Base-by-base conservation (phyloP, 1,140 invertebrate species). In the Drusus annulatus region DNA sequence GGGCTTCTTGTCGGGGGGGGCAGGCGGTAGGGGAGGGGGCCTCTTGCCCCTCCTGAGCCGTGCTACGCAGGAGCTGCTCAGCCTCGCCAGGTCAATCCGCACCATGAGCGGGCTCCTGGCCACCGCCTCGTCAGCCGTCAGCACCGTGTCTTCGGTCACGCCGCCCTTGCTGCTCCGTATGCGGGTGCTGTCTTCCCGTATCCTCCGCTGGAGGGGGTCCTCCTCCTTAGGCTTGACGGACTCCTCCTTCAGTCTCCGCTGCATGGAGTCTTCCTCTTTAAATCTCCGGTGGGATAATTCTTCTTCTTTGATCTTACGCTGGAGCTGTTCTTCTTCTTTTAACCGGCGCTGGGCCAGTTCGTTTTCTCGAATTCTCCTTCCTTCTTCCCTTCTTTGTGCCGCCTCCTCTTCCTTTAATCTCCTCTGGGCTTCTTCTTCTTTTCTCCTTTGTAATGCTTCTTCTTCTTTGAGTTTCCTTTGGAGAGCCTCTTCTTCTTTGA, bases 11-110 rank as follows among this genome's bases (percentile, higher is more conserved):
- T 84, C 83, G 19, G 83, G 79, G 15, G 79, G 82, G 17, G 80
- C 80, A 23, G 82, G 81, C 2, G 84, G 82, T 25, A 81, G 84
- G 25, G 86, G 85, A 13, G 85, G 82, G 73, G 84, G 84, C 76
- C 79, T 82, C 83, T 52, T 84, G 4, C 54, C 58, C 17, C 79
- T 75, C 5, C 51, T 25, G n/a, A 84, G 21, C 2, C 76, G 68
- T 56, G 51, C 65, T 4, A 73, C 23, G 54, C 28, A 76, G 17
- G 60, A 19, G 25, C 58, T 23, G 68, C 76, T 80, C 15, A 88
- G 80, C 36, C 84, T 79, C 68, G 19, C 62, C 19, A 87, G 76
- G 54, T 86, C 85, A 21, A 88, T 84, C 15, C 80, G 80, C 1
- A 87, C 84, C 75, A 84, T 80, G 17, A 77, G 58, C 6, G 51